Base-by-base conservation (phyloP, 2,797 vertebrate species). In the Podarcis lilfordi region DNA sequence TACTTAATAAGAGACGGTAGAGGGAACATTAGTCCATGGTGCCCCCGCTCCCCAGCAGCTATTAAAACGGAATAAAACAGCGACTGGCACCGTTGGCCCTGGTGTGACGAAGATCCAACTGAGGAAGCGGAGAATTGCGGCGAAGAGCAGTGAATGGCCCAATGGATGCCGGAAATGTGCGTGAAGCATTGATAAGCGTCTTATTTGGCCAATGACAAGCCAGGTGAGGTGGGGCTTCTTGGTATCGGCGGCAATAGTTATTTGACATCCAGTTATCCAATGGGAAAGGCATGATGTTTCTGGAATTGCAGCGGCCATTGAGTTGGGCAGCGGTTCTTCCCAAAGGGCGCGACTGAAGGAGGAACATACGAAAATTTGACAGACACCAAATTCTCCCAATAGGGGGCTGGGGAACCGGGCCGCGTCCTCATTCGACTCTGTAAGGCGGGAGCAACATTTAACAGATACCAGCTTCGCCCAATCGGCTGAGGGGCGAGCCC, bases 371-470 rank as follows among this genome's bases (percentile, higher is more conserved):
- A 74, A 80, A 64, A 81, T n/a, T 85, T 29, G 32, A 68, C 8
- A 35, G 83, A 27, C 83, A 29, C 29, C 13, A 10, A 25, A 4
- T 66, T 45, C 45, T 21, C 21, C 88, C 78, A 86, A 69, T 89
- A 7, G 84, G 32, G 4, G 21, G 2, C 55, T 0, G 35, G 40
- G 3, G 10, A 37, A 21, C 4, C 17, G 21, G 71, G 69, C 77
- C 59, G 88, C 88, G 88, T 86, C 83, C 88, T 89, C 88, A 86
- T 76, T 89, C 88, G 88, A 89, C 88, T 82, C 35, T 27, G 74
- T 84, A 68, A 68, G 88, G 84, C 78, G 84, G 88, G 71, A n/a
- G 19, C 9, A 79, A 71, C 6, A 9, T 10, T 72, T 43, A 32
- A 82, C 15, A 8, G 79, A 40, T 59, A 55, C 3, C 61, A 17